phyloP scores from a whole-genome alignment of 2,113 vertebrate genomes.

The Thymallus thymallus region DNA sequence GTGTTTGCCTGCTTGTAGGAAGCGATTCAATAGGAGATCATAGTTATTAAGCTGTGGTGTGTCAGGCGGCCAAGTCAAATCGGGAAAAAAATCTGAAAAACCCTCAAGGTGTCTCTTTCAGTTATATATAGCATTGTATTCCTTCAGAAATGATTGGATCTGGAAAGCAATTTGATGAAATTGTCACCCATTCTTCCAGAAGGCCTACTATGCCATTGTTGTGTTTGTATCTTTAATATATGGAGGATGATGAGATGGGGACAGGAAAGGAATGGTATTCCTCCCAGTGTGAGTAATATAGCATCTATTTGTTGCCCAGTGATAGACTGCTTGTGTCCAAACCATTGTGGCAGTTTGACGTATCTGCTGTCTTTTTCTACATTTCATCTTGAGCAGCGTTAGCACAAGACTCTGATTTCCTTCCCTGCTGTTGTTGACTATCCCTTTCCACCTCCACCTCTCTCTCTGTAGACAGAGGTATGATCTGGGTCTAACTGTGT shows the following conservation, averaged over 20 bases:
- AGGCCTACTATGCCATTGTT: not conserved
- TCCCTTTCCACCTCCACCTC: conserved; percentile 17
- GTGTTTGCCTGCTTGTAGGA: not conserved
- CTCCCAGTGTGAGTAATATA: not conserved
- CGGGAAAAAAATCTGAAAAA: too few relatives aligned
- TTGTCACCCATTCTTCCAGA: not conserved
- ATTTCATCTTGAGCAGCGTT: not conserved
- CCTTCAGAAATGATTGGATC: not conserved
- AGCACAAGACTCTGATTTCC: not conserved
- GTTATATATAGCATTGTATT: too few relatives aligned
- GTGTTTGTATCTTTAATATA: not conserved
- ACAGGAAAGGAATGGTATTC: not conserved
- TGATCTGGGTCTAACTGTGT: not conserved
- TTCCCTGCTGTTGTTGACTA: not conserved
- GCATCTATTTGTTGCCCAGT: not conserved
- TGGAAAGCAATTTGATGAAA: not conserved
- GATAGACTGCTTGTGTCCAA: not conserved
- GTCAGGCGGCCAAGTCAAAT: not conserved
- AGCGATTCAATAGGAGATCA: not conserved
- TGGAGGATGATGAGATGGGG: not conserved
- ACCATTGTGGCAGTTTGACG: not conserved
- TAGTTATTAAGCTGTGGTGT: conserved; percentile 1
- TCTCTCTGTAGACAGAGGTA: not conserved
- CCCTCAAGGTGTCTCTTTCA: too few relatives aligned
- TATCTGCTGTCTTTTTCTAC: not conserved